Percentiles rank a stretch among this genome's conserved stretches.
phyloP scores from a whole-genome alignment of 2,797 vertebrate genomes.

The Chelmon rostratus region DNA sequence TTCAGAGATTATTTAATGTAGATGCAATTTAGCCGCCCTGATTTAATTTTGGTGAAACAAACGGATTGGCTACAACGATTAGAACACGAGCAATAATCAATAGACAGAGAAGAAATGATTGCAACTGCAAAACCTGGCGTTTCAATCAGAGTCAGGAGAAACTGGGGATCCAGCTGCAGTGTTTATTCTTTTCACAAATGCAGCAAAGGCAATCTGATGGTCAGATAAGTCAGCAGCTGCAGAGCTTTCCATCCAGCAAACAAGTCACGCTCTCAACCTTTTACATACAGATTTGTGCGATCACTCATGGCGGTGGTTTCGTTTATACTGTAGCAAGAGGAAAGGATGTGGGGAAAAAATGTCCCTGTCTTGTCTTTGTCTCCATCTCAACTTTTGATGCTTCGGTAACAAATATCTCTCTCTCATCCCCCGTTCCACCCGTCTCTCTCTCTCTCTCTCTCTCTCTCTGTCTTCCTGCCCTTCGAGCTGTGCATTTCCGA shows the following conservation, averaged over 20 bases:
- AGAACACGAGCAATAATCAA: not conserved
- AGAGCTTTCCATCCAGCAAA: slow-evolving; percentile 65
- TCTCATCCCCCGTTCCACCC: slow-evolving; percentile 46
- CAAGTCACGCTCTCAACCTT: slow-evolving; percentile 52
- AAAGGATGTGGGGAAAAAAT: slow-evolving; percentile 41
- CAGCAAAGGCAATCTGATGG: slow-evolving; percentile 59
- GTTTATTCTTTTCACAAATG: slow-evolving; percentile 61
- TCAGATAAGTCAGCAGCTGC: slow-evolving; percentile 63
- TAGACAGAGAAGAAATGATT: not conserved
- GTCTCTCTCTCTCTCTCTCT: slow-evolving; percentile 25
- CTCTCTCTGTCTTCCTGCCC: slow-evolving; percentile 71
- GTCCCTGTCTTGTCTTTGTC: slow-evolving; percentile 58
- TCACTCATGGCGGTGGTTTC: slow-evolving; percentile 41
- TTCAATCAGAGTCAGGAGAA: slow-evolving; percentile 17
- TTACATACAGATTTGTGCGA: slow-evolving; percentile 48
- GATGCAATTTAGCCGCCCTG: not conserved
- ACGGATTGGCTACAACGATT: too few relatives aligned
- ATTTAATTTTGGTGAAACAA: not conserved
- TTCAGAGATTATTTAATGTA: not conserved
- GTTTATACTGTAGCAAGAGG: slow-evolving; percentile 21
- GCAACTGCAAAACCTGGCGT: not conserved
- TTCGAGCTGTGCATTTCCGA: slow-evolving; percentile 71
- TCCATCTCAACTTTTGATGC: slow-evolving; percentile 58
- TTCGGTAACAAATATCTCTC: slow-evolving; percentile 56
- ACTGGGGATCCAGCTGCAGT: slow-evolving; percentile 12